Percentiles rank a stretch among this genome's conserved stretches.
phyloP scores from a whole-genome alignment of 1,140 invertebrate genomes.

The Patella vulgata region DNA sequence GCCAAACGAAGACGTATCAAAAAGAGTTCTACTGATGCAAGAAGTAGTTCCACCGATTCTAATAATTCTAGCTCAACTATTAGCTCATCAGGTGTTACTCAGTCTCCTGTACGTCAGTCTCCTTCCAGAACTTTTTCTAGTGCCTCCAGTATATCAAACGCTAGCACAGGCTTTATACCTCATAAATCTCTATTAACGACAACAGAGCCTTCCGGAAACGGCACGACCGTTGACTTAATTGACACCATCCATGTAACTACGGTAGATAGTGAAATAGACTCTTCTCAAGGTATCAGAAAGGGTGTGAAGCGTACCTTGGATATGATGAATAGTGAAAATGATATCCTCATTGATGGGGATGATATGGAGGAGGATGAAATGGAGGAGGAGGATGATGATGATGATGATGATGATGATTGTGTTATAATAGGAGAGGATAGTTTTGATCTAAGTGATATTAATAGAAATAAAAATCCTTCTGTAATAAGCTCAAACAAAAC shows the following conservation, averaged over 20 bases:
- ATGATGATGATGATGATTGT: slow-evolving; percentile 5
- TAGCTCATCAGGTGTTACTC: slow-evolving; percentile 21
- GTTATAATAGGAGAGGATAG: slow-evolving; percentile 6
- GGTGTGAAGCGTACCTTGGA: slow-evolving; percentile 44
- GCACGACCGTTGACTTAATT: neutral
- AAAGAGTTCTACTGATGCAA: slow-evolving; percentile 66
- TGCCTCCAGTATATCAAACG: slow-evolving; percentile 41
- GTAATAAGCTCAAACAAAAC: too few relatives aligned
- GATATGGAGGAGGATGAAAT: slow-evolving; percentile 31
- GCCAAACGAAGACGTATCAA: slow-evolving; percentile 77
- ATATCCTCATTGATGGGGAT: slow-evolving; percentile 23
- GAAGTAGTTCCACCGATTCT: slow-evolving; percentile 59
- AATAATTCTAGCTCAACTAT: slow-evolving; percentile 44
- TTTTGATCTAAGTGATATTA: neutral
- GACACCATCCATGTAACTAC: slow-evolving; percentile 12
- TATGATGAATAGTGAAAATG: slow-evolving; percentile 22
- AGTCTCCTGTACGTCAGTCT: slow-evolving; percentile 31
- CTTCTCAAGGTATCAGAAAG: slow-evolving; percentile 11
- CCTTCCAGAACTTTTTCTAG: slow-evolving; percentile 31
- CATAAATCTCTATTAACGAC: too few relatives aligned
- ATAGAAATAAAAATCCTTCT: neutral
- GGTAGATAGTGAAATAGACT: slow-evolving; percentile 13
- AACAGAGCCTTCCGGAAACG: neutral
- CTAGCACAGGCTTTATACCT: slow-evolving; percentile 43
- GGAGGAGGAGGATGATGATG: slow-evolving; percentile 10